A percentile compares a stretch with the other conserved stretches of the same genome.
phyloP scores from a whole-genome alignment of 92 coral and sea anemone genomes.

The Siderastrea siderea region DNA sequence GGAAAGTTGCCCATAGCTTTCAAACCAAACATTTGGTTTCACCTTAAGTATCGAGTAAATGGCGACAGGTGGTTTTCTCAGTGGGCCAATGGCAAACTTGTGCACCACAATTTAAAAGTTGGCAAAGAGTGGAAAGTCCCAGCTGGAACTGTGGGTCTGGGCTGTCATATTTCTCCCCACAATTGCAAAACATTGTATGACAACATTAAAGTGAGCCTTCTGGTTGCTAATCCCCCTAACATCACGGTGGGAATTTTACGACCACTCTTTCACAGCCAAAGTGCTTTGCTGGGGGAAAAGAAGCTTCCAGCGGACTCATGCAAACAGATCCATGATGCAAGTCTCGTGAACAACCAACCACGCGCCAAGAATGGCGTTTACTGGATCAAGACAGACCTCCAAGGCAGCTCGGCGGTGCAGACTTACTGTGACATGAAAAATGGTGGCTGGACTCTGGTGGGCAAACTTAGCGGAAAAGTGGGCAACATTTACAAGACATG shows the following conservation, averaged over 20 bases:
- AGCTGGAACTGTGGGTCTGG: constrained; percentile 80
- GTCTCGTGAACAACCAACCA: no score
- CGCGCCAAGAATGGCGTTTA: no score
- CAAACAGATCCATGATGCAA: constrained; percentile 86
- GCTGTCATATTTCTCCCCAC: constrained; percentile 58
- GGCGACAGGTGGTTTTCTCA: constrained; percentile 75
- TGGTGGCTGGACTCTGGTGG: no score
- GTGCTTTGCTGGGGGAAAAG: constrained; percentile 11
- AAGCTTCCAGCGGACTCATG: constrained; percentile 83
- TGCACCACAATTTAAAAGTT: constrained; percentile 73
- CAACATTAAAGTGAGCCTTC: constrained; percentile 78
- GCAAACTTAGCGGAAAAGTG: no score
- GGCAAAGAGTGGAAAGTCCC: constrained; percentile 71
- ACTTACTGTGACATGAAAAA: no score
- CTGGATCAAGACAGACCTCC: no score
- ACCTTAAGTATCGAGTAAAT: constrained; percentile 71
- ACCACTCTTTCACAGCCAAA: constrained; percentile 32
- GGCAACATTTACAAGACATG: no score
- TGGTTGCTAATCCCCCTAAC: constrained; percentile 64
- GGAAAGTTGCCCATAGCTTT: constrained; percentile 69
- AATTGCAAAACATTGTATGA: constrained; percentile 80
- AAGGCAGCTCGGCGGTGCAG: no score
- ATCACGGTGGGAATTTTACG: constrained; percentile 59
- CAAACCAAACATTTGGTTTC: constrained; percentile 67
- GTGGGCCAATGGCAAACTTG: constrained; percentile 71